These are phyloP conservation scores for Eulithis testata DNA, from an alignment of 2,888 invertebrate genomes.

Conservation along the genomic window DNA sequence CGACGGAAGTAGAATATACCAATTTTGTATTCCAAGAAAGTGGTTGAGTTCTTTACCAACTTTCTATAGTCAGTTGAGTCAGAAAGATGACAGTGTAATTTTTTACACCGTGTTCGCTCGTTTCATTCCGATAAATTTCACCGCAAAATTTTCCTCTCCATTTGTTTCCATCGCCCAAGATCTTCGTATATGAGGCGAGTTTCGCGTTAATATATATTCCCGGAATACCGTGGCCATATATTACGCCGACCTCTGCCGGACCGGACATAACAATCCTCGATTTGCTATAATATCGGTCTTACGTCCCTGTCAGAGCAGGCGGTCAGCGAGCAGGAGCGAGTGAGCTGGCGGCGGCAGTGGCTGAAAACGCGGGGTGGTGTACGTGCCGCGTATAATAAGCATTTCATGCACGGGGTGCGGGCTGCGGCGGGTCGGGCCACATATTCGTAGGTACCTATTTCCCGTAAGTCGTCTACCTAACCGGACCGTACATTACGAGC, in stretches of 20 bases:
- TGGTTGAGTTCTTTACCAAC: not conserved
- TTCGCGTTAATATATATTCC: constrained; percentile 84
- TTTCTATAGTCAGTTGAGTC: constrained; percentile 36
- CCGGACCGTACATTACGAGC: constrained; percentile 85
- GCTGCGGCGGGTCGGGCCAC: constrained; percentile 69
- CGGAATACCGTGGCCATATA: constrained; percentile 85
- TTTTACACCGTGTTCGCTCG: constrained; percentile 69
- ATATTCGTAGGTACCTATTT: constrained; percentile 76
- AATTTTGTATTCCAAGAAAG: not conserved
- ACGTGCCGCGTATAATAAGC: constrained; percentile 86
- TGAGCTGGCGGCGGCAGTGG: constrained; percentile 56
- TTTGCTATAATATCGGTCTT: constrained; percentile 84
- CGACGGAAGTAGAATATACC: constrained; percentile 12
- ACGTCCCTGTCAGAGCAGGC: constrained; percentile 71
- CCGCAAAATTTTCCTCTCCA: constrained; percentile 82
- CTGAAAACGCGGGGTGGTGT: constrained; percentile 75
- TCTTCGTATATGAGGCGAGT: constrained; percentile 84
- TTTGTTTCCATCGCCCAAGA: constrained; percentile 84
- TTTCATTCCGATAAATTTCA: constrained; percentile 67
- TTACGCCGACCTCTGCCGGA: constrained; percentile 84
- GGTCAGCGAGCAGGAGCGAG: constrained; percentile 65
- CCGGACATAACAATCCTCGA: constrained; percentile 86
- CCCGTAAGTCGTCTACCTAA: constrained; percentile 85
- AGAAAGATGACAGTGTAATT: constrained; percentile 68
- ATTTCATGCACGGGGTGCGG: constrained; percentile 85